Base-by-base conservation (phyloP, 2,888 invertebrate genomes). In the Allophyes oxyacanthae region DNA sequence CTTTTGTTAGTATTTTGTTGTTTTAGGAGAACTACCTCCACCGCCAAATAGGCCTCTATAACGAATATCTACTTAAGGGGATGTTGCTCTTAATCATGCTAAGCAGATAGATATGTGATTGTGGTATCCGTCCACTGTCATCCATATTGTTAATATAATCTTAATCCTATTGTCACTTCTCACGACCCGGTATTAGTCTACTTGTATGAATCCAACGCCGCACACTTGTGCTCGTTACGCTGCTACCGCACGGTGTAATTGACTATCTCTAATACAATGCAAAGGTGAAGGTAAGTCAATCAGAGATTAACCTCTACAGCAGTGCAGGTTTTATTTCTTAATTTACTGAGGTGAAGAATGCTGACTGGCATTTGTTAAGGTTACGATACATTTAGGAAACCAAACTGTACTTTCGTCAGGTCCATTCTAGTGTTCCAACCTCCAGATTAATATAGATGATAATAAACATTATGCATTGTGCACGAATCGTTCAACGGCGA, bases 391-490 rank as follows among this genome's bases (percentile, higher is more conserved):
- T 44, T 51, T 46, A 45, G 11, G 8, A 36, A 55, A 58, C 38
- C 15, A 11, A 34, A 8, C 32, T 34, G 46, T 30, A 55, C 49
- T 64, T 59, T 71, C 62, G 44, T 54, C 45, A 52, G 42, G 51
- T 61, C 42, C 41, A 49, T 57, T 58, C 55, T 54, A 46, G 51
- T 60, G 28, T 28, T 28, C 28, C 28, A 28, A 28, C 45, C 54
- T 50, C 40, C 52, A 81, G 83, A 83, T 83, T 67, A 79, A 77
- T 72, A 69, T 58, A 61, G 68, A 58, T 70, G 83, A 85, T 83
- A 83, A 79, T 68, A 78, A 77, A 75, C 77, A 78, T 76, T 74
- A 81, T 82, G 75, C 83, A 79, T 78, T 76, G 77, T 78, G 71
- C 73, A 79, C 72, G 73, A 75, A 65, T 70, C 77, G 81, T 81